Conservation (phyloP, 1,140 invertebrate species). For the Eueides isabella region DNA sequence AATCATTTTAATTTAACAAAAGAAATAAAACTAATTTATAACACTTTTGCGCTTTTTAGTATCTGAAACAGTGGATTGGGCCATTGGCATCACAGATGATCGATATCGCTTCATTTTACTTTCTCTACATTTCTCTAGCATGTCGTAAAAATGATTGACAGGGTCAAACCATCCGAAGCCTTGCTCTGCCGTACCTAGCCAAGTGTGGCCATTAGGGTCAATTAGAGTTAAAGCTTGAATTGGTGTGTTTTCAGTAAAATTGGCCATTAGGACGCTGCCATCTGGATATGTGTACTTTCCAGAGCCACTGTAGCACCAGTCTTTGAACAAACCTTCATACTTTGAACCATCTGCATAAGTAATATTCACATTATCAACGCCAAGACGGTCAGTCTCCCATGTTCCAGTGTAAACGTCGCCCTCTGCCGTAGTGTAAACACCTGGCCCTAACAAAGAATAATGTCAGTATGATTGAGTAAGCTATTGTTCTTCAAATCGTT, state of each 20-base stretch:
- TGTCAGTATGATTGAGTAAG: not conserved
- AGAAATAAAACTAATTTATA: not conserved
- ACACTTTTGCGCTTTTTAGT: constrained; percentile 17
- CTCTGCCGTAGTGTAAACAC: constrained; percentile 71
- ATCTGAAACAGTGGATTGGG: constrained; percentile 18
- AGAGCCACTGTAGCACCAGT: constrained; percentile 59
- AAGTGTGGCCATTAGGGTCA: constrained; percentile 67
- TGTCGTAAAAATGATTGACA: constrained; percentile 53
- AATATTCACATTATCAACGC: constrained; percentile 54
- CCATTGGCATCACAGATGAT: not conserved
- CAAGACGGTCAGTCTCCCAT: constrained; percentile 65
- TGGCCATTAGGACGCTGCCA: constrained; percentile 48
- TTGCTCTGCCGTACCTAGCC: constrained; percentile 60
- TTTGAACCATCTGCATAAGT: constrained; percentile 57
- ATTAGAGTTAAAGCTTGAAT: constrained; percentile 47
- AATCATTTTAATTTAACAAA: not conserved
- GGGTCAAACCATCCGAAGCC: constrained; percentile 62
- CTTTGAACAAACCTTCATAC: constrained; percentile 62
- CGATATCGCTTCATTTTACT: constrained; percentile 24
- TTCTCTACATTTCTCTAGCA: constrained; percentile 45
- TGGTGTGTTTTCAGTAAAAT: constrained; percentile 63
- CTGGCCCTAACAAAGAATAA: constrained; percentile 51
- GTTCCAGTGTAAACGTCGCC: constrained; percentile 64
- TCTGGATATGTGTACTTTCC: constrained; percentile 67
- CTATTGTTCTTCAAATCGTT: not conserved